Percentiles rank a stretch among this genome's conserved stretches.
These are phyloP conservation scores for Petaurus breviceps DNA, from an alignment of 2,113 vertebrate species.

Conservation along the genomic window DNA sequence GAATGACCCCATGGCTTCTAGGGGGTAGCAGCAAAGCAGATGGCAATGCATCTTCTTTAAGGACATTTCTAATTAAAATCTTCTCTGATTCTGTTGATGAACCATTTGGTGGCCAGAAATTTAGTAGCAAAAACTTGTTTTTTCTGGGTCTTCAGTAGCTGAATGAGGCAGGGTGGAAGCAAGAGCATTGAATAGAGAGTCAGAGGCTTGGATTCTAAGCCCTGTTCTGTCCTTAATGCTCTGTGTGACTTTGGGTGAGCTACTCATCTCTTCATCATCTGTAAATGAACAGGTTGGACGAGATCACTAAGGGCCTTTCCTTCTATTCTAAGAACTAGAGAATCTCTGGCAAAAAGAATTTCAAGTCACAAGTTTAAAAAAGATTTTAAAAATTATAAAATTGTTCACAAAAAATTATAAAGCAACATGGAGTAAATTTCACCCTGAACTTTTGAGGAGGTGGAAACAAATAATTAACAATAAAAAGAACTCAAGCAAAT, in stretches of 20 bases:
- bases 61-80: neutral
- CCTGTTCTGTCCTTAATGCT: neutral
- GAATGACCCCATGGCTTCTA: neutral
- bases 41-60: neutral
- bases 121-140: neutral
- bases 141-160: neutral
- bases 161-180: neutral
- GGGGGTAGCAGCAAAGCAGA: neutral
- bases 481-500: neutral
- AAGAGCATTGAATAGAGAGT: neutral
- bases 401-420: neutral
- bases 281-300: neutral
- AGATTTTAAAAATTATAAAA: neutral
- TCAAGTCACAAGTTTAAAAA: neutral
- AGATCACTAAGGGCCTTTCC: neutral
- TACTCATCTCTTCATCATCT: neutral
- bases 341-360: neutral
- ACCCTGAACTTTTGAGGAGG: neutral
- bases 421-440: neutral
- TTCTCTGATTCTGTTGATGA: neutral
- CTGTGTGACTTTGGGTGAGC: neutral
- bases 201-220: neutral
- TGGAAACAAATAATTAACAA: neutral
- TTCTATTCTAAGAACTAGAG: neutral
- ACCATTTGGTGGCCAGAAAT: neutral